Percentiles rank a stretch among this genome's conserved stretches.
phyloP scores from a whole-genome alignment of 2,113 vertebrate species.

The Podilymbus podiceps region DNA sequence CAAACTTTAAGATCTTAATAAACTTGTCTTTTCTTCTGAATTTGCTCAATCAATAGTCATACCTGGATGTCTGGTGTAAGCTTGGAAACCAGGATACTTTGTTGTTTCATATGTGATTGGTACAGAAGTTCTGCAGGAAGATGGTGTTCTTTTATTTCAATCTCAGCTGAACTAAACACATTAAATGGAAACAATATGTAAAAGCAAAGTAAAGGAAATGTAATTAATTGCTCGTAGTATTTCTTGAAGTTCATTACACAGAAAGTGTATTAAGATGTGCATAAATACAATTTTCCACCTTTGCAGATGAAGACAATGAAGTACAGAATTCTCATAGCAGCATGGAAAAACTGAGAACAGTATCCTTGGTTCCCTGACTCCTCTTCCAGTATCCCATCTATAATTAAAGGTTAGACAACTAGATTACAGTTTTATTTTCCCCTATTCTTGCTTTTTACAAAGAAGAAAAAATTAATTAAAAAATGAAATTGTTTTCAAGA shows the following conservation, averaged over 20 bases:
- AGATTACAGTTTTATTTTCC: background rate
- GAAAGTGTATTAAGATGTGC: background rate
- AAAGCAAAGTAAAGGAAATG: background rate
- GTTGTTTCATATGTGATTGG: background rate
- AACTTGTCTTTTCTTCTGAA: background rate
- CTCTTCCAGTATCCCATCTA: background rate
- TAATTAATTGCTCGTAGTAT: background rate
- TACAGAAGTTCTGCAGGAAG: background rate
- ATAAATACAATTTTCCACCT: background rate
- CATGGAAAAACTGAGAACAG: background rate
- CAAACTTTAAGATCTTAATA: background rate
- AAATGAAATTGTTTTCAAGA: background rate
- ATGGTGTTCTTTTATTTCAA: background rate
- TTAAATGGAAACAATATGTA: background rate
- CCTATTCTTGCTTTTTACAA: background rate
- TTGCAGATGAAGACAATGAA: constrained; percentile 3
- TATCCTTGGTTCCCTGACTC: background rate
- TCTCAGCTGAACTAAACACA: background rate
- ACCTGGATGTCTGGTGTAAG: background rate
- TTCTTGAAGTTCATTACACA: background rate
- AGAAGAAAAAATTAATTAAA: background rate
- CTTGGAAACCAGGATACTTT: background rate
- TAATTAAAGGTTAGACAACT: constrained; percentile 1
- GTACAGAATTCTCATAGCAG: background rate
- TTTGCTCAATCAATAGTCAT: background rate